Evolutionary conservation across 2,888 invertebrate species (phyloP).

Genomic region (Phlogophora meticulosa): DNA sequence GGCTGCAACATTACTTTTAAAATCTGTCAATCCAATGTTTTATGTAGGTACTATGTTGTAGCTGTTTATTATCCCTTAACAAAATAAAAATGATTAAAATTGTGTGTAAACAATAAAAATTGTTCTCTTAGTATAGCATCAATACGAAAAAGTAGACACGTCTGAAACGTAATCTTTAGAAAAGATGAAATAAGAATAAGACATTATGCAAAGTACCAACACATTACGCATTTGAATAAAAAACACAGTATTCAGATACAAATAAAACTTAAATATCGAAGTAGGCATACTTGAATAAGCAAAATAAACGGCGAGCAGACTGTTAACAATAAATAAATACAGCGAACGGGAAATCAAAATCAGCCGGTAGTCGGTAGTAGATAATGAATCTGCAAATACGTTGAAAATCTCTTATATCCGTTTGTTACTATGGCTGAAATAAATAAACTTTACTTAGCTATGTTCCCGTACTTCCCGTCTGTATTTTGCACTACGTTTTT

Average conservation of each 20-base stretch:
- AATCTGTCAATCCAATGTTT: too few species aligned
- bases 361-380: constrained; percentile 51
- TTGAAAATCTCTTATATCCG: constrained; percentile 30
- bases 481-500: too few species aligned
- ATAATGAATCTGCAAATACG: constrained; percentile 62
- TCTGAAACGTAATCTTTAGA: neutral
- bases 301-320: constrained; percentile 52
- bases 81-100: too few species aligned
- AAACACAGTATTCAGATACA: constrained; percentile 20
- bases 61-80: too few species aligned
- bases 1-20: too few species aligned
- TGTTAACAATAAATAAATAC: constrained; percentile 62
- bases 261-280: constrained; percentile 32
- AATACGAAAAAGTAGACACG: neutral
- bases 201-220: constrained; percentile 7
- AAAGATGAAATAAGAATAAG: constrained; percentile 2
- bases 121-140: too few species aligned
- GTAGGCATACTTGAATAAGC: constrained; percentile 34
- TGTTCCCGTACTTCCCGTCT: too few species aligned
- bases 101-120: too few species aligned
- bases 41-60: too few species aligned
- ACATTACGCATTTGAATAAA: constrained; percentile 19
- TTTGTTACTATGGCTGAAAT: neutral
- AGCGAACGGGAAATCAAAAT: constrained; percentile 54
- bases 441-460: too few species aligned